Evolutionary conservation across 2,797 vertebrate genomes (phyloP).

Genomic region (Simalia tracyae): DNA sequence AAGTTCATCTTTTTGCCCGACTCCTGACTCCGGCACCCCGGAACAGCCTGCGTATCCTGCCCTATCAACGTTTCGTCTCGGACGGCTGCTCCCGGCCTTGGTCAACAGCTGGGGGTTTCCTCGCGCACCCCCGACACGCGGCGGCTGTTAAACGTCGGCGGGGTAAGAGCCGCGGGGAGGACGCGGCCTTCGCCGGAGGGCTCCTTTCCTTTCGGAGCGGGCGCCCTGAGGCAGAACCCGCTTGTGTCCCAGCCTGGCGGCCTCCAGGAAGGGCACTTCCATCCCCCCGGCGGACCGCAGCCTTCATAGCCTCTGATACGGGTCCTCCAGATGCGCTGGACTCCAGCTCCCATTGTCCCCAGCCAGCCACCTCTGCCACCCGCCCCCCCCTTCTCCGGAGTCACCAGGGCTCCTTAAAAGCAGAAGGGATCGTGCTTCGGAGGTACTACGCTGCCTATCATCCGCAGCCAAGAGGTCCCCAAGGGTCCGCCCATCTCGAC

Average conservation of each 20-base stretch:
- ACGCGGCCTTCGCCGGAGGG: too few relatives aligned
- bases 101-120: too few relatives aligned
- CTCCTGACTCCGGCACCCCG: too few relatives aligned
- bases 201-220: neutral
- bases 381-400: neutral
- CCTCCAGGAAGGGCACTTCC: neutral
- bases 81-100: too few relatives aligned
- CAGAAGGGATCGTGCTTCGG: neutral
- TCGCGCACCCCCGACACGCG: too few relatives aligned
- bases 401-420: neutral
- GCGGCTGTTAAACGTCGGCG: too few relatives aligned
- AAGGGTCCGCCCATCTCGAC: fast-evolving
- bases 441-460: neutral
- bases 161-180: too few relatives aligned
- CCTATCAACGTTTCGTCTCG: too few relatives aligned
- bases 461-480: neutral
- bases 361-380: neutral
- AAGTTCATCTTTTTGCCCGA: too few relatives aligned
- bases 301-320: neutral
- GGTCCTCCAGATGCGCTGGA: neutral
- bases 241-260: neutral
- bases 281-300: neutral
- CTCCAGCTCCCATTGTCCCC: neutral
- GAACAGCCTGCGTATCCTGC: too few relatives aligned
- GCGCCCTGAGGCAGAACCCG: neutral